Evolutionary conservation across 1,140 invertebrate species (phyloP).

Genomic region (Drosophila rhopaloa): DNA sequence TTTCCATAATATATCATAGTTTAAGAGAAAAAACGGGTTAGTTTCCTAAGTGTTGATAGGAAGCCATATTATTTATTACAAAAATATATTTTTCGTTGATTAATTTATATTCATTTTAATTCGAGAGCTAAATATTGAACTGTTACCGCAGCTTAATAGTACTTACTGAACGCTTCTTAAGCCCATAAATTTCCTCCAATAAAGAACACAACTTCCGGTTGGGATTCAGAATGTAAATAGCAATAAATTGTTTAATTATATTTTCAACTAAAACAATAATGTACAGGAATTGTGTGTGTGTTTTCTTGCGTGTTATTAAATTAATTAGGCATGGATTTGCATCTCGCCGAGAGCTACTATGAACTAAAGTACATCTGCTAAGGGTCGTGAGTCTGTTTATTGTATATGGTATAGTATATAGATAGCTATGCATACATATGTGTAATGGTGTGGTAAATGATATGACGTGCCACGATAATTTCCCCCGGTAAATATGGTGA

Average conservation of each 20-base stretch:
- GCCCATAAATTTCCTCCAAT: neutral
- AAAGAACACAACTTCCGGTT: conserved; percentile 19
- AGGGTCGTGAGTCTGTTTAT: conserved; percentile 55
- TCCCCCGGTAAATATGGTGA: conserved; percentile 63
- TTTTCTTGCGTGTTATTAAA: conserved; percentile 20
- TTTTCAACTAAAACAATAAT: conserved; percentile 74
- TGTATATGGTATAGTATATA: conserved; percentile 47
- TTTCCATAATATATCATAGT: no score
- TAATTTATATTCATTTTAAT: no score
- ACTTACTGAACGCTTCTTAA: neutral
- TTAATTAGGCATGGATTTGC: conserved; percentile 13
- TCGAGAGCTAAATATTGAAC: no score
- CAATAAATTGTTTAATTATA: conserved; percentile 68
- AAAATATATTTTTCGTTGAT: no score
- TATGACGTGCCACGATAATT: conserved; percentile 53
- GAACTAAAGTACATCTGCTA: conserved; percentile 70
- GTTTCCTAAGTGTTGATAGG: no score
- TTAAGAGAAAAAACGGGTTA: no score
- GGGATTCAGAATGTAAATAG: conserved; percentile 77
- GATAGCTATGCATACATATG: conserved; percentile 51
- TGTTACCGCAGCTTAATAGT: neutral
- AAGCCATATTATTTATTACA: no score
- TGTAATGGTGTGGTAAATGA: conserved; percentile 46
- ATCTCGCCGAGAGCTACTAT: conserved; percentile 19
- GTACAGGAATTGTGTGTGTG: conserved; percentile 56